Evolutionary conservation across 2,113 vertebrate genomes (phyloP).

Genomic region (Sus scrofa): DNA sequence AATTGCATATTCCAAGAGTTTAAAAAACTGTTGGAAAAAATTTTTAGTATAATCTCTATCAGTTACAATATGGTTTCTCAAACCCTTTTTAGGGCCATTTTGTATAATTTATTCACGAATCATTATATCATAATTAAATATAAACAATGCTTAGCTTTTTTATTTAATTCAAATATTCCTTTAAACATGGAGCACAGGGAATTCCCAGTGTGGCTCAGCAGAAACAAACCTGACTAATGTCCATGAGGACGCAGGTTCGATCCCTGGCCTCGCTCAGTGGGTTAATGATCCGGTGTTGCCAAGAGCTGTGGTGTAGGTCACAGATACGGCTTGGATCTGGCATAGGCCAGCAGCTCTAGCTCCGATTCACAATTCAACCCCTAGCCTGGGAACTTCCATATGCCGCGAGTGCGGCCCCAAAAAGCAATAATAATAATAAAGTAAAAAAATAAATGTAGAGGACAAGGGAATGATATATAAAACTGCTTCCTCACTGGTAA

Average conservation of each 20-base stretch:
- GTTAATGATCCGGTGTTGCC: no score
- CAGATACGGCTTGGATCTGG: no score
- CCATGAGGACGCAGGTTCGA: no score
- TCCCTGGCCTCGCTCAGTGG: no score
- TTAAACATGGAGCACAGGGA: neutral
- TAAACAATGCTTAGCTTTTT: neutral
- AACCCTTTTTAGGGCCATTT: neutral
- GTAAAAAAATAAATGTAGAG: neutral
- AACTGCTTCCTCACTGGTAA: neutral
- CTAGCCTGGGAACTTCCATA: no score
- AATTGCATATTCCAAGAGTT: neutral
- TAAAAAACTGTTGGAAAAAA: neutral
- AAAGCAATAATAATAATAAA: no score
- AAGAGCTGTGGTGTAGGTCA: no score
- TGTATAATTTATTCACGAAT: neutral
- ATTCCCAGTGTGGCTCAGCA: no score
- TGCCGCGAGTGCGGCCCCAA: no score
- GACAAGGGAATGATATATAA: neutral
- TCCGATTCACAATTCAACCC: no score
- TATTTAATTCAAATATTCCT: conserved; percentile 27
- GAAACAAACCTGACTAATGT: no score
- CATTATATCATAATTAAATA: conserved; percentile 28
- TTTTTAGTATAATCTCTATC: neutral
- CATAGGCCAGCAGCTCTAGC: no score
- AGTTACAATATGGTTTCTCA: conserved; percentile 29